A percentile compares a stretch with the other conserved stretches of the same genome.
Evolutionary conservation across 2,113 vertebrate genomes (phyloP).

Genomic region (Amblyopsis rosae): DNA sequence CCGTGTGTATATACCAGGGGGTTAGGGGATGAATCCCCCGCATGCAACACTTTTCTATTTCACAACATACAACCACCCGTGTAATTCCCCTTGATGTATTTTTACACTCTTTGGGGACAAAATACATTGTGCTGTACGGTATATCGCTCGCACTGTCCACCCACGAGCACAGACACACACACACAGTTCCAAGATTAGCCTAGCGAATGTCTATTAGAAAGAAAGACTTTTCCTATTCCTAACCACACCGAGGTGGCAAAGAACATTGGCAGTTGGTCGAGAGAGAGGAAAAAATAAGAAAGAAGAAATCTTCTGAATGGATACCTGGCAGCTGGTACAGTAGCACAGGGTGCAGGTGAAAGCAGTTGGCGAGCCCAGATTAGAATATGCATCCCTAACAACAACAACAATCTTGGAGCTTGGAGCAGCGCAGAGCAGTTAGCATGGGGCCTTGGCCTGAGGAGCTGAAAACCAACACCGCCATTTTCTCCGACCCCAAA

Average conservation of each 20-base stretch:
- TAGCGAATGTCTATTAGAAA: not conserved
- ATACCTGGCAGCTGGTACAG: not conserved
- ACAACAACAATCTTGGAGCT: slow-evolving; percentile 7
- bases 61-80: slow-evolving; percentile 47
- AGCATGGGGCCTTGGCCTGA: slow-evolving; percentile 19
- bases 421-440: slow-evolving; percentile 10
- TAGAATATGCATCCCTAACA: slow-evolving; percentile 15
- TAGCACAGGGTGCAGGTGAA: slow-evolving; percentile 1
- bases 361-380: slow-evolving; percentile 2
- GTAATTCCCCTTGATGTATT: slow-evolving; percentile 30
- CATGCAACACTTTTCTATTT: slow-evolving; percentile 44
- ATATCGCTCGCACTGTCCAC: slow-evolving; percentile 14
- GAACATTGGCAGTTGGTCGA: not conserved
- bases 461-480: slow-evolving; percentile 64
- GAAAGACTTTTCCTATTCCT: slow-evolving; percentile 6
- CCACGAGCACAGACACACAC: not conserved
- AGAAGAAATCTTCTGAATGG: not conserved
- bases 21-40: slow-evolving; percentile 22
- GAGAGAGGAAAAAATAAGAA: not conserved
- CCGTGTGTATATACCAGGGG: too few species aligned
- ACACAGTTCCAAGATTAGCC: slow-evolving; percentile 4
- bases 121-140: slow-evolving; percentile 11
- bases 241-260: slow-evolving; percentile 2
- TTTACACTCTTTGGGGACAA: slow-evolving; percentile 8
- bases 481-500: slow-evolving; percentile 26